phyloP scores from a whole-genome alignment of 1,140 invertebrate genomes.

The Drosophila nikananu region DNA sequence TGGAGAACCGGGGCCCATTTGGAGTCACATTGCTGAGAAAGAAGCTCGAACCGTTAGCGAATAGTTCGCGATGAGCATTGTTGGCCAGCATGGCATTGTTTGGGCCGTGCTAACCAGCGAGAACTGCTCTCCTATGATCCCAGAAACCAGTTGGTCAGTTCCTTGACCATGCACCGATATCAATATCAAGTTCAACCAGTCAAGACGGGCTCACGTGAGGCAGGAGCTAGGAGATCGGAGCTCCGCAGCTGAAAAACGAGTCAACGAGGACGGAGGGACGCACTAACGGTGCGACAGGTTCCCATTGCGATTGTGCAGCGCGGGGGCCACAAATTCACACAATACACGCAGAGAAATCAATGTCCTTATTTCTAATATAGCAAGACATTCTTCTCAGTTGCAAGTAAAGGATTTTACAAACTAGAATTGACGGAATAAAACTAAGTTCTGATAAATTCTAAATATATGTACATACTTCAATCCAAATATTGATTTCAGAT shows the following conservation, averaged over 20 bases:
- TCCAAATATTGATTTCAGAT: not conserved
- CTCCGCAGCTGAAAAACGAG: slow-evolving; percentile 19
- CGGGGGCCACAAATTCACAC: slow-evolving; percentile 45
- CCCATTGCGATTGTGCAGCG: slow-evolving; percentile 33
- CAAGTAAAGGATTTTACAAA: not conserved
- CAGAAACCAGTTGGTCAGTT: slow-evolving; percentile 69
- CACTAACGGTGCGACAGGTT: slow-evolving; percentile 74
- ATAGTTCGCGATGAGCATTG: slow-evolving; percentile 36
- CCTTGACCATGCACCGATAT: slow-evolving; percentile 67
- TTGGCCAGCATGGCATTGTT: slow-evolving; percentile 48
- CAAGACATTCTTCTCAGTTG: not conserved
- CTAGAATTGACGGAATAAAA: not conserved
- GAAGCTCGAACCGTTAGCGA: slow-evolving; percentile 49
- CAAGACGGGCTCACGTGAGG: slow-evolving; percentile 41
- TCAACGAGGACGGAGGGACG: slow-evolving; percentile 42
- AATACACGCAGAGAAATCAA: slow-evolving; percentile 8
- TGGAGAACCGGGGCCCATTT: slow-evolving; percentile 38
- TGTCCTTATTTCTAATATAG: not conserved
- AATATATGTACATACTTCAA: not conserved
- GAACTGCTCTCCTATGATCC: slow-evolving; percentile 32
- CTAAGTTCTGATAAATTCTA: not conserved
- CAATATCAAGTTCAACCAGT: slow-evolving; percentile 83
- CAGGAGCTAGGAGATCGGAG: slow-evolving; percentile 1
- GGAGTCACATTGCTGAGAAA: slow-evolving; percentile 40
- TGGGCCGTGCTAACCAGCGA: slow-evolving; percentile 35